Conservation (phyloP, 2,888 invertebrate genomes). For the Nymphalis urticae region DNA sequence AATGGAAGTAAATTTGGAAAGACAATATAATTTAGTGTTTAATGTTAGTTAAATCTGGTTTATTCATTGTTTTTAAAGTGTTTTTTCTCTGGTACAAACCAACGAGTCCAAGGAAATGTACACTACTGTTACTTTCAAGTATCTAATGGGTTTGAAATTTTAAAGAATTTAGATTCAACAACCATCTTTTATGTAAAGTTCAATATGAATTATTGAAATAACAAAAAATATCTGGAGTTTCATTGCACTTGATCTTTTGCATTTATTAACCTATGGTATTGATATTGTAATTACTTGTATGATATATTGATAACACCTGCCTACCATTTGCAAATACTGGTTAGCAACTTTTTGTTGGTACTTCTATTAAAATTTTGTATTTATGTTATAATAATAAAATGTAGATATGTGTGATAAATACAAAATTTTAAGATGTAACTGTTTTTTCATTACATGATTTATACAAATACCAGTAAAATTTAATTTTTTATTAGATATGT, state of each 20-base stretch:
- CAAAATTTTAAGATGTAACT: conserved; percentile 80
- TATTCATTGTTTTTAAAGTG: conserved; percentile 79
- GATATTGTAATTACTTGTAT: conserved; percentile 83
- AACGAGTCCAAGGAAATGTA: conserved; percentile 68
- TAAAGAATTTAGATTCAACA: conserved; percentile 56
- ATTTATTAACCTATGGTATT: conserved; percentile 82
- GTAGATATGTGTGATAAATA: conserved; percentile 82
- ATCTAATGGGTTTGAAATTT: conserved; percentile 54
- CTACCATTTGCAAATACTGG: conserved; percentile 78
- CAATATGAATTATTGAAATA: conserved; percentile 65
- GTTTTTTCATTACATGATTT: conserved; percentile 77
- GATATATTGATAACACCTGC: conserved; percentile 79
- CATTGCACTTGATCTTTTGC: conserved; percentile 82
- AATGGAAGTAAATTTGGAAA: conserved; percentile 75
- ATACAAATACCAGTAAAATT: conserved; percentile 72
- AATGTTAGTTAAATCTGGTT: conserved; percentile 80
- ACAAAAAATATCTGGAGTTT: conserved; percentile 67
- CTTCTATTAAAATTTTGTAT: conserved; percentile 81
- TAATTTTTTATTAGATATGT: conserved; percentile 66
- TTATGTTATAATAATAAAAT: conserved; percentile 81
- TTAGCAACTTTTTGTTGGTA: conserved; percentile 79
- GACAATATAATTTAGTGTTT: conserved; percentile 82
- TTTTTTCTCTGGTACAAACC: conserved; percentile 76
- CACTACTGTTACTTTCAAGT: conserved; percentile 60
- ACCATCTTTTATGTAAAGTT: conserved; percentile 65